Evolutionary conservation across 2,113 vertebrate species (phyloP).

Genomic region (Hemicordylus capensis): DNA sequence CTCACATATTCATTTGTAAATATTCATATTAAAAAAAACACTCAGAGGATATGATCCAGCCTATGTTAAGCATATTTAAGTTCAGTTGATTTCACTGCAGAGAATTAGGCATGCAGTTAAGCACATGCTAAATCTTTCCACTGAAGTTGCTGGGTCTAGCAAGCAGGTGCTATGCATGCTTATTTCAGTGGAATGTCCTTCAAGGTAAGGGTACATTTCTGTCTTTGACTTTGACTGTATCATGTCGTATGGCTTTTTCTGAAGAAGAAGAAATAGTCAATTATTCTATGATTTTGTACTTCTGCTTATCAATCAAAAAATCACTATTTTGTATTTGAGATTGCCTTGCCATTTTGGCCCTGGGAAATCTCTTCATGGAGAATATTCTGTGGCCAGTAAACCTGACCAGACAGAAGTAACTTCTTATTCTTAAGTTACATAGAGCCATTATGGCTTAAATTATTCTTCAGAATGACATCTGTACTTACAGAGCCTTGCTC

Average conservation of each 20-base stretch:
- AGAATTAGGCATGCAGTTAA: not conserved
- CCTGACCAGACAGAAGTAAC: not conserved
- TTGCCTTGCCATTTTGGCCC: too few relatives aligned
- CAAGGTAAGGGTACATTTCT: not conserved
- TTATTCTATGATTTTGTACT: not conserved
- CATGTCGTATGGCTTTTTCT: not conserved
- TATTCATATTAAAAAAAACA: too few relatives aligned
- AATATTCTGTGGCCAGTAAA: not conserved
- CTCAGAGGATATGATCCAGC: not conserved
- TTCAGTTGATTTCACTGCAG: not conserved
- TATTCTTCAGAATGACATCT: not conserved
- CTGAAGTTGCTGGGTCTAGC: not conserved
- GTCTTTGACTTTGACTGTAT: not conserved
- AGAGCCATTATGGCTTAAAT: not conserved
- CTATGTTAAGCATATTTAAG: not conserved
- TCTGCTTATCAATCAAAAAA: not conserved
- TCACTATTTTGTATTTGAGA: not conserved
- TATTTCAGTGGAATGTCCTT: not conserved
- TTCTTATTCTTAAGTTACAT: not conserved
- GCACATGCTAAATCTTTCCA: not conserved
- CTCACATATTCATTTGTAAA: not conserved
- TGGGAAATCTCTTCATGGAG: slow-evolving; percentile 1
- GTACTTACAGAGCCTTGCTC: slow-evolving; percentile 78
- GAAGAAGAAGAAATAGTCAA: too few relatives aligned
- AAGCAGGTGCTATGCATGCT: not conserved